Evolutionary conservation across 2,888 invertebrate genomes (phyloP).

Genomic region (Yponomeuta plumbellus): DNA sequence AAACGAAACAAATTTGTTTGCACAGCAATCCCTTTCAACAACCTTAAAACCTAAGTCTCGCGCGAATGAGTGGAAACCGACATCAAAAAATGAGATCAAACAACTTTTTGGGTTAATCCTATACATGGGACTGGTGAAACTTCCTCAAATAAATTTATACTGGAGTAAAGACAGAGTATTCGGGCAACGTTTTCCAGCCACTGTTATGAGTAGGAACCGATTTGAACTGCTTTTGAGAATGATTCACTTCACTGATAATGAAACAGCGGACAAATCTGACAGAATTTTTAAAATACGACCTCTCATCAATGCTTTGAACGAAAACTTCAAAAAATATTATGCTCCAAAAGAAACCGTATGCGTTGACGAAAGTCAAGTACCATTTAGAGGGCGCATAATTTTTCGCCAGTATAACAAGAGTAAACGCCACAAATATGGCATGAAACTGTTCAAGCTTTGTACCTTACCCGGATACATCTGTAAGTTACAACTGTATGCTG

Average conservation of each 20-base stretch:
- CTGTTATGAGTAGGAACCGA: slow-evolving; percentile 26
- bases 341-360: slow-evolving; percentile 17
- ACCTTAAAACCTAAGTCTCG: neutral
- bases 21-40: neutral
- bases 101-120: slow-evolving; percentile 27
- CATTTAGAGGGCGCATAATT: slow-evolving; percentile 21
- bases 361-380: slow-evolving; percentile 19
- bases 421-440: slow-evolving; percentile 25
- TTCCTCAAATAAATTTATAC: slow-evolving; percentile 25
- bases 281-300: slow-evolving; percentile 20
- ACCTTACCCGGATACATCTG: slow-evolving; percentile 31
- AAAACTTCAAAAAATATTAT: slow-evolving; percentile 6
- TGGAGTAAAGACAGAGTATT: slow-evolving; percentile 27
- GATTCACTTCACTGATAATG: slow-evolving; percentile 23
- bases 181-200: slow-evolving; percentile 24
- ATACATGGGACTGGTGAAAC: slow-evolving; percentile 29
- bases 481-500: slow-evolving; percentile 31
- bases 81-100: slow-evolving; percentile 25
- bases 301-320: neutral
- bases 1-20: no score
- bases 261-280: slow-evolving; percentile 18
- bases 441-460: slow-evolving; percentile 27
- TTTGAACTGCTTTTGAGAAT: slow-evolving; percentile 24
- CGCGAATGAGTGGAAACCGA: neutral
- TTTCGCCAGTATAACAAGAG: slow-evolving; percentile 25